Conservation (phyloP, 2,797 vertebrate genomes). For the Selene dorsalis region DNA sequence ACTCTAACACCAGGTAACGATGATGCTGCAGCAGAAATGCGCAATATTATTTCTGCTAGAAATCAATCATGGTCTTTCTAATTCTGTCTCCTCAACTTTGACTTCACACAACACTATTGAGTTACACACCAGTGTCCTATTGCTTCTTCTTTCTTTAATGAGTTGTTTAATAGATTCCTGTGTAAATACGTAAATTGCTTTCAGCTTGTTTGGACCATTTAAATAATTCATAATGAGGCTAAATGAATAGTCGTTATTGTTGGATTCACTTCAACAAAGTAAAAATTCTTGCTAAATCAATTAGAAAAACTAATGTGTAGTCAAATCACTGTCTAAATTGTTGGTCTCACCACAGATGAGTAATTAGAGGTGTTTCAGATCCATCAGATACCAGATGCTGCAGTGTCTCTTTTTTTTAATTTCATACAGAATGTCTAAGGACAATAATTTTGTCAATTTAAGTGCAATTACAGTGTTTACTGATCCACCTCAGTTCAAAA, state of each 20-base stretch:
- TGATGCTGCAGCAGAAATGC: conserved; percentile 75
- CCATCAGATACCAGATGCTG: conserved; percentile 63
- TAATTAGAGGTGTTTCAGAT: conserved; percentile 42
- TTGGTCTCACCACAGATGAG: conserved; percentile 11
- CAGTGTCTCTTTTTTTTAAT: conserved; percentile 70
- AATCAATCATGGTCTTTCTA: conserved; percentile 56
- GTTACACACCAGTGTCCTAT: conserved; percentile 37
- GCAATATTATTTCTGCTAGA: conserved; percentile 55
- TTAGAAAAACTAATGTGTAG: not conserved
- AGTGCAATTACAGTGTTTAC: conserved; percentile 84
- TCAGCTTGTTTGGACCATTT: conserved; percentile 9
- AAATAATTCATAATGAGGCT: conserved; percentile 22
- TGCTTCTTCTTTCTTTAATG: conserved; percentile 22
- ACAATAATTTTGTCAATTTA: conserved; percentile 73
- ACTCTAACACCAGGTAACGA: conserved; percentile 77
- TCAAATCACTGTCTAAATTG: conserved; percentile 16
- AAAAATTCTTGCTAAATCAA: conserved; percentile 19
- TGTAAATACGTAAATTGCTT: conserved; percentile 24
- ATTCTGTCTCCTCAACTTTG: conserved; percentile 52
- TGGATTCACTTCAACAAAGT: not conserved
- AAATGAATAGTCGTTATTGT: conserved; percentile 19
- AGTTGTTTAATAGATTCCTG: conserved; percentile 14
- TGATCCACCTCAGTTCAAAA: conserved; percentile 73
- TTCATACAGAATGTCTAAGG: conserved; percentile 59
- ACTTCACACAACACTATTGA: conserved; percentile 46